Conservation (phyloP, 2,797 vertebrate species). For the Pantherophis alleghaniensis region DNA sequence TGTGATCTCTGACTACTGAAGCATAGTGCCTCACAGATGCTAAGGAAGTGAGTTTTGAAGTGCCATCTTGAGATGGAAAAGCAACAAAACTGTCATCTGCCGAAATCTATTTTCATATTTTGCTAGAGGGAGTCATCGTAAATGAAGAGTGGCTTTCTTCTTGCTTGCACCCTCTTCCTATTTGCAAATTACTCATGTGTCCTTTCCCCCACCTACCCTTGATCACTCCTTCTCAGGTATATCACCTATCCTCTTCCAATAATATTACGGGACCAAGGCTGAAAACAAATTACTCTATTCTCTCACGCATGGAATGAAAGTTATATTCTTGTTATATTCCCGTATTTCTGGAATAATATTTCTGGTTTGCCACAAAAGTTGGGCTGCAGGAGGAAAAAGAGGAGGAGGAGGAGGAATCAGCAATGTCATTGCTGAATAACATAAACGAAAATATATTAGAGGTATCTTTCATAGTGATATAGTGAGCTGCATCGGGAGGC, state of each 20-base stretch:
- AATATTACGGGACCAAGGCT: slow-evolving; percentile 52
- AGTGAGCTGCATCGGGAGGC: fast-evolving
- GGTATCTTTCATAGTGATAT: slow-evolving; percentile 12
- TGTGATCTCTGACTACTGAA: not conserved
- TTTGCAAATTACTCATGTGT: slow-evolving; percentile 44
- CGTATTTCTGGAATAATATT: slow-evolving; percentile 45
- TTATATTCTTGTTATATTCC: slow-evolving; percentile 38
- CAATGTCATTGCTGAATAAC: slow-evolving; percentile 4
- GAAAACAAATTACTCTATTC: slow-evolving; percentile 64
- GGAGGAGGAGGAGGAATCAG: not conserved
- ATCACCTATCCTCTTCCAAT: slow-evolving; percentile 39
- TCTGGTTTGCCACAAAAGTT: slow-evolving; percentile 22
- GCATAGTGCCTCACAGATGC: slow-evolving; percentile 17
- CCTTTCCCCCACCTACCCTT: slow-evolving; percentile 15
- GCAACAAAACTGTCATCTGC: slow-evolving; percentile 59
- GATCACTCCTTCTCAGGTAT: slow-evolving; percentile 32
- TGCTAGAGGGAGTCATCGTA: slow-evolving; percentile 38
- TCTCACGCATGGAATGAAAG: slow-evolving; percentile 42
- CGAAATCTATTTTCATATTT: slow-evolving; percentile 70
- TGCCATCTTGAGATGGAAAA: slow-evolving; percentile 57
- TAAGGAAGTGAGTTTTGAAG: slow-evolving; percentile 36
- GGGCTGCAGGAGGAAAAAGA: not conserved
- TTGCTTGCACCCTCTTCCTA: not conserved
- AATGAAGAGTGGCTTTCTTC: slow-evolving; percentile 55
- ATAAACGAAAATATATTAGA: not conserved